A percentile compares a stretch with the other conserved stretches of the same genome.
Conservation (phyloP, 2,797 vertebrate species). For the Eutrigla gurnardus region DNA sequence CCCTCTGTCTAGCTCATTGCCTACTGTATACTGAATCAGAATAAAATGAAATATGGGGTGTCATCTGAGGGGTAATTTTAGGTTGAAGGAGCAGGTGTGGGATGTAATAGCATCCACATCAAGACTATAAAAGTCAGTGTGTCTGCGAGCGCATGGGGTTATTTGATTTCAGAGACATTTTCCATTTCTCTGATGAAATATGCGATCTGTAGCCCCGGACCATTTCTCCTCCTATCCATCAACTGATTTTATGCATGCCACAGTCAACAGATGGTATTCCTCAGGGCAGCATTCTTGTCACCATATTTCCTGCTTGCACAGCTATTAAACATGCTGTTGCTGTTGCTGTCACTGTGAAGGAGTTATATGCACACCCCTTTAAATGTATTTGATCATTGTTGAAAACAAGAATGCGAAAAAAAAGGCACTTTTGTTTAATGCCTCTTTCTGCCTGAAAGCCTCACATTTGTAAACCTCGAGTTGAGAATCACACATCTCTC, state of each 20-base stretch:
- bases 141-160: constrained; percentile 11
- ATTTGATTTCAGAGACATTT: constrained; percentile 50
- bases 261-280: constrained; percentile 53
- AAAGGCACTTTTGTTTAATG: constrained; percentile 8
- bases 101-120: constrained; percentile 32
- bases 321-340: constrained; percentile 46
- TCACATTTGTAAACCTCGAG: constrained; percentile 34
- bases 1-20: background rate
- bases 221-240: constrained; percentile 45
- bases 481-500: constrained; percentile 24
- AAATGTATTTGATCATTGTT: constrained; percentile 1
- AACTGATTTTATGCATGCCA: constrained; percentile 39
- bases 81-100: constrained; percentile 66
- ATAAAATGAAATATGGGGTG: constrained; percentile 34
- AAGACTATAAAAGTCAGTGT: constrained; percentile 23
- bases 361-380: background rate
- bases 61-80: constrained; percentile 43
- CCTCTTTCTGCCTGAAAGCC: background rate
- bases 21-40: background rate
- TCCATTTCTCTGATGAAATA: constrained; percentile 49
- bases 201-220: constrained; percentile 28
- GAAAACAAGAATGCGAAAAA: background rate
- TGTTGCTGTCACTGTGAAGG: constrained; percentile 34
- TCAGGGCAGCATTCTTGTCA: constrained; percentile 46
- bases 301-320: constrained; percentile 43